These are phyloP conservation scores for Hemaris fuciformis DNA, from an alignment of 2,888 invertebrate genomes.

Conservation along the genomic window DNA sequence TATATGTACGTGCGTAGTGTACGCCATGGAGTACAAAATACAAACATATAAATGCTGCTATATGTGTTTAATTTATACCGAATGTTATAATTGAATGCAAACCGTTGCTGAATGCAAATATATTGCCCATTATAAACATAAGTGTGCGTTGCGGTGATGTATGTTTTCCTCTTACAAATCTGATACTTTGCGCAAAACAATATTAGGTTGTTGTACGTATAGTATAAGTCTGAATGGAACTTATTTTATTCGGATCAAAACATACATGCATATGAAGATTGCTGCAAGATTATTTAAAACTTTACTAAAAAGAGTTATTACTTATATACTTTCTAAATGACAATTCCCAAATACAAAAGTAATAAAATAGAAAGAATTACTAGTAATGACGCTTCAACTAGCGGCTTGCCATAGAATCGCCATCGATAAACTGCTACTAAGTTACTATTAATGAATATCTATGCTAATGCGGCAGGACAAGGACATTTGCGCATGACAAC, in stretches of 20 bases:
- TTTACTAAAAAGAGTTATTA: no score
- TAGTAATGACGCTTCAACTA: not conserved
- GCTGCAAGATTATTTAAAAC: no score
- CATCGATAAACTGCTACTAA: slow-evolving; percentile 12
- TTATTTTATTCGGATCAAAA: no score
- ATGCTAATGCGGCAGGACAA: slow-evolving; percentile 31
- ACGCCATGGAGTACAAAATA: no score
- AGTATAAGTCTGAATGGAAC: no score
- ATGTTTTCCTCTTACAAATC: not conserved
- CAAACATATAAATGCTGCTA: not conserved
- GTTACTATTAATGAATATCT: slow-evolving; percentile 35
- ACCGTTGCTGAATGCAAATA: not conserved
- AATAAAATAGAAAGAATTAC: not conserved
- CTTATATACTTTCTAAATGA: no score
- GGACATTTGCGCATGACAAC: slow-evolving; percentile 22
- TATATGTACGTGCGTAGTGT: no score
- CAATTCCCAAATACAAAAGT: no score
- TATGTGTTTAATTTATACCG: not conserved
- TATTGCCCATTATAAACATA: not conserved
- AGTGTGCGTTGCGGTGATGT: not conserved
- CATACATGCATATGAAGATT: no score
- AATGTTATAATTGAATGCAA: not conserved
- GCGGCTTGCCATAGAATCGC: not conserved
- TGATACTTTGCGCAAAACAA: not conserved
- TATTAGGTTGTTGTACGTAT: not conserved